These are phyloP conservation scores for Caenorhabditis briggsae DNA, from an alignment of 1,140 invertebrate species.

Conservation along the genomic window DNA sequence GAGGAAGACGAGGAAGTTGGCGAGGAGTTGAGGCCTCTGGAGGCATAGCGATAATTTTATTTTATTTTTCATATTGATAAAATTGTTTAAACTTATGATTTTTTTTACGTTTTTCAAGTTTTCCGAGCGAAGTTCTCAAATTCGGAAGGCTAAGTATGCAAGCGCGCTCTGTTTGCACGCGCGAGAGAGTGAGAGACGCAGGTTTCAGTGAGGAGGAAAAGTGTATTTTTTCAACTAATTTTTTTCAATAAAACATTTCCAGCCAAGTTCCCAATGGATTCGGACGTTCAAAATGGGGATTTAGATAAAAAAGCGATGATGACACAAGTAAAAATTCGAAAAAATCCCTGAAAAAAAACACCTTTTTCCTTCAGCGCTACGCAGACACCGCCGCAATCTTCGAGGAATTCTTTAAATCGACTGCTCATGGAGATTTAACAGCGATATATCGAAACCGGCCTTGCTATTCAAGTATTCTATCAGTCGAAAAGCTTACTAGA, in stretches of 20 bases:
- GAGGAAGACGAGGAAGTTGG: background rate
- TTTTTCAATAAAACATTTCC: background rate
- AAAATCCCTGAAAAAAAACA: background rate
- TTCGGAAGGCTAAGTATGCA: background rate
- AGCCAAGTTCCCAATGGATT: background rate
- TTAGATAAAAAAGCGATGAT: no score
- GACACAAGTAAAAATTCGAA: background rate
- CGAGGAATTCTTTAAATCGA: constrained; percentile 10
- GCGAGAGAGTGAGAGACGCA: constrained; percentile 11
- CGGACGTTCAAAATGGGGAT: background rate
- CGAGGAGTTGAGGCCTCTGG: no score
- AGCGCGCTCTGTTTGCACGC: background rate
- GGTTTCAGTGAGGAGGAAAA: background rate
- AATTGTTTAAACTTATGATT: no score
- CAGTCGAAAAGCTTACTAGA: background rate
- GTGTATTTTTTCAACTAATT: background rate
- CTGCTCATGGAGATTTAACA: constrained; percentile 39
- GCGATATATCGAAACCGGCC: constrained; percentile 43
- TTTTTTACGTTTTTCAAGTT: background rate
- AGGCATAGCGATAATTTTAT: no score
- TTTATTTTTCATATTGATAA: no score
- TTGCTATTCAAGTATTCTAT: background rate
- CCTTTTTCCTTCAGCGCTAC: background rate
- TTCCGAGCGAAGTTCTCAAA: background rate
- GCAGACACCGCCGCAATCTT: background rate